Evolutionary conservation across 1,140 invertebrate genomes (phyloP), one percentile per base, ranked within the genome.

Genomic region (Orchestia grillus): DNA sequence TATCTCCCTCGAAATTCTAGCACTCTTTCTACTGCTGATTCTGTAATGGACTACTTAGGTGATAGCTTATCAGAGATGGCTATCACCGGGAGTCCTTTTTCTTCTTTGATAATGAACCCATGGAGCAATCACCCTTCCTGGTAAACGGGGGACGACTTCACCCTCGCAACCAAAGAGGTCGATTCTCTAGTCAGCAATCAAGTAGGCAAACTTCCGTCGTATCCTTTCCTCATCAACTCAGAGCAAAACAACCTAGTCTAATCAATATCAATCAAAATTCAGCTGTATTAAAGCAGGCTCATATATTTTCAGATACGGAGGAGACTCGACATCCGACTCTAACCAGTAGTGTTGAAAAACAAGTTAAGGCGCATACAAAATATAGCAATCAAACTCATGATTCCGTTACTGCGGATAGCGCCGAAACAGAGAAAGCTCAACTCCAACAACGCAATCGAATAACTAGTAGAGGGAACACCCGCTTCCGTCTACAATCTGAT

Each of bases 131-230:
- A 94, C 92, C 92, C 92, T 94, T 94, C 92, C 92, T 94, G 44
- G 43, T 94, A 94, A 94, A 45, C 92, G 92, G 92, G 92, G 92
- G 92, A 94, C 92, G 92, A 47, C 44, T 44, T 94, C 92, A 94
- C 92, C 92, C 92, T 94, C 92, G 92, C 92, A 94, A 6, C 92
- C 92, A 94, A 94, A 94, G 92, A 94, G 92, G 92, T 47, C 92
- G 92, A 94, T 94, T 94, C 44, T 94, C 92, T 94, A 94, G 92
- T 94, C 92, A 94, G 23, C 92, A 94, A 94, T 94, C 44, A 94
- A 44, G 15, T 90, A 90, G 43, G n/a, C 88, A 77, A 77, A 77
- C 62, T 77, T 77, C 62, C 62, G 36, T 3, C 42, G 88, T 90
- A 90, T 90, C 88, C 88, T 90, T 90, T 41, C 15, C 4, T 42